phyloP scores from a whole-genome alignment of 1,140 invertebrate genomes.

The Diabrotica virgifera region DNA sequence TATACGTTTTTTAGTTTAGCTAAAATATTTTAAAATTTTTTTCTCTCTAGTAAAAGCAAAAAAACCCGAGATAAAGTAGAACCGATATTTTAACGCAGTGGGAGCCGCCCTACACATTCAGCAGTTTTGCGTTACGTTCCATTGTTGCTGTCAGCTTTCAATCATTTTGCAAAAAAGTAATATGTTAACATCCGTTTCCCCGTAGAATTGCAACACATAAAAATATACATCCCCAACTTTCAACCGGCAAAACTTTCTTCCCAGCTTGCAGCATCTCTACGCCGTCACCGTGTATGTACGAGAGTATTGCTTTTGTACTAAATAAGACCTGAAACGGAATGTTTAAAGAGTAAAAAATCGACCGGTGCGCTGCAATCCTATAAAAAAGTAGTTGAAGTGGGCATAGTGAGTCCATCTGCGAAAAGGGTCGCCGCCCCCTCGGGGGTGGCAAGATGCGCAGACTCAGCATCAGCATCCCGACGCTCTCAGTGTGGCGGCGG shows the following conservation, averaged over 20 bases:
- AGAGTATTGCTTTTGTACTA: neutral
- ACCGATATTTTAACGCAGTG: neutral
- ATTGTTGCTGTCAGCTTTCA: neutral
- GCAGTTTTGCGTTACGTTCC: neutral
- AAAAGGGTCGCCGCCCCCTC: constrained; percentile 17
- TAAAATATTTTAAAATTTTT: no score
- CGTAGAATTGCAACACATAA: no score
- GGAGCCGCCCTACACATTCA: neutral
- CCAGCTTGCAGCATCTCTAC: neutral
- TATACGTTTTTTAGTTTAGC: no score
- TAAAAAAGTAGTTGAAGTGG: constrained; percentile 19
- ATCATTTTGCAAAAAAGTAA: neutral
- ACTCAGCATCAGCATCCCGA: constrained; percentile 23
- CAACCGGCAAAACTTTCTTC: neutral
- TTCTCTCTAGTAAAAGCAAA: no score
- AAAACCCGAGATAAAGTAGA: no score
- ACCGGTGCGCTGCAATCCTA: constrained; percentile 15
- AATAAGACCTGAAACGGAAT: constrained; percentile 11
- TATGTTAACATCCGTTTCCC: no score
- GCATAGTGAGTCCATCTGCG: constrained; percentile 18
- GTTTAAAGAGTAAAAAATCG: constrained; percentile 10
- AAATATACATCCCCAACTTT: no score
- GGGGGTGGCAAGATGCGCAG: constrained; percentile 8
- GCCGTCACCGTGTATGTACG: neutral
- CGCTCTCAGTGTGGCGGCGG: constrained; percentile 23